A percentile compares a stretch with the other conserved stretches of the same genome.
These are phyloP conservation scores for Sinotaia quadrata DNA, from an alignment of 2,888 invertebrate genomes.

Conservation along the genomic window DNA sequence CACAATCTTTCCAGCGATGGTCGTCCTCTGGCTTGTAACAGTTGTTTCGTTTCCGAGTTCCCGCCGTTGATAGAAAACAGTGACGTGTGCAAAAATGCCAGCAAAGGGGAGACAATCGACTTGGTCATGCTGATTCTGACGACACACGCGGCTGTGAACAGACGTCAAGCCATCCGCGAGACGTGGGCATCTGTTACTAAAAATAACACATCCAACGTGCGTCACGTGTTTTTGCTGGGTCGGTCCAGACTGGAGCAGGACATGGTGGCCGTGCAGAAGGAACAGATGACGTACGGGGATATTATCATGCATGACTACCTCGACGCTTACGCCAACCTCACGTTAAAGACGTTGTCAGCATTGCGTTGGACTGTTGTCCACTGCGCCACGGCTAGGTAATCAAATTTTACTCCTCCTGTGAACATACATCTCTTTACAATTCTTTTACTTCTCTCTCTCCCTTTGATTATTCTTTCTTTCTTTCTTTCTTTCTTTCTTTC, in stretches of 20 bases:
- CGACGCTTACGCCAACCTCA: constrained; percentile 41
- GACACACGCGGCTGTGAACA: neutral
- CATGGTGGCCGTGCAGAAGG: constrained; percentile 28
- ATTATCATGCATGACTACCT: constrained; percentile 39
- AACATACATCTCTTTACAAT: too few relatives aligned
- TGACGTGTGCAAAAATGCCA: neutral
- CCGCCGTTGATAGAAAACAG: neutral
- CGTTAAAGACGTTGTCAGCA: constrained; percentile 43
- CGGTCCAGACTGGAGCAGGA: neutral
- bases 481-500: neutral
- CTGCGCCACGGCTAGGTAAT: constrained; percentile 32
- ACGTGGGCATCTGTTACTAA: neutral
- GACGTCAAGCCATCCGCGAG: neutral
- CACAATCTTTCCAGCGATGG: neutral
- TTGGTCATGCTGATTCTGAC: neutral
- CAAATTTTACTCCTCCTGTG: neutral
- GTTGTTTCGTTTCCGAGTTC: neutral
- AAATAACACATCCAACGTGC: neutral
- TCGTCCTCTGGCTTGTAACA: neutral
- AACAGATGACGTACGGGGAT: constrained; percentile 33
- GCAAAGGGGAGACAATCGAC: neutral
- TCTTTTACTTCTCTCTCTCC: neutral
- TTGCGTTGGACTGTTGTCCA: constrained; percentile 36
- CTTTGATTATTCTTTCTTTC: neutral
- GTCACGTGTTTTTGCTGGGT: neutral